phyloP scores from a whole-genome alignment of 2,797 vertebrate genomes.

The Melanotaenia maccullochi region DNA sequence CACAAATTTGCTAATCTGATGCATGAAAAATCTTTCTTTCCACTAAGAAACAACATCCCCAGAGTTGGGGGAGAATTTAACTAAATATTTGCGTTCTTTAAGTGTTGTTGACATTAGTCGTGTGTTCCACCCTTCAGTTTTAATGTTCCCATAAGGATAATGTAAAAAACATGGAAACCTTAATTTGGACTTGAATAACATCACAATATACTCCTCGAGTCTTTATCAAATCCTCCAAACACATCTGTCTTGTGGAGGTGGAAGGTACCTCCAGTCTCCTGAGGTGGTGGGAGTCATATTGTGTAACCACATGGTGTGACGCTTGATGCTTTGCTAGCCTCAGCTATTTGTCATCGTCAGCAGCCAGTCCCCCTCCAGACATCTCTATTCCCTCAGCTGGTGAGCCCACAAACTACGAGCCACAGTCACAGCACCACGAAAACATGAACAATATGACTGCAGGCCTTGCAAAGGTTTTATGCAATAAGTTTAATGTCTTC shows the following conservation, averaged over 20 bases:
- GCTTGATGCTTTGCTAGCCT: constrained; percentile 52
- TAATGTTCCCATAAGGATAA: neutral
- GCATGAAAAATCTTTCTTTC: too few relatives aligned
- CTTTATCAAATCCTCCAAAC: constrained; percentile 27
- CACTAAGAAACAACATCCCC: too few relatives aligned
- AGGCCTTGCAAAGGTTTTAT: constrained; percentile 15
- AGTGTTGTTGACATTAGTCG: neutral
- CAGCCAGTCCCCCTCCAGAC: constrained; percentile 48
- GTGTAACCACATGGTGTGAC: constrained; percentile 53
- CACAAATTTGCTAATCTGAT: neutral
- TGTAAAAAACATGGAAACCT: neutral
- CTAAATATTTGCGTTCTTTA: neutral
- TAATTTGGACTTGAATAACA: constrained; percentile 25
- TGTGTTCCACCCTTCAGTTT: neutral
- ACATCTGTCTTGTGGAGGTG: constrained; percentile 27
- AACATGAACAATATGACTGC: constrained; percentile 26
- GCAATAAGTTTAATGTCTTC: constrained; percentile 26
- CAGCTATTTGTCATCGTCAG: constrained; percentile 68
- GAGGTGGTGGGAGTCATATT: constrained; percentile 56
- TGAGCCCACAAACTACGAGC: constrained; percentile 27
- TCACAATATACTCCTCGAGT: constrained; percentile 17
- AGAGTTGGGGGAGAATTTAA: too few relatives aligned
- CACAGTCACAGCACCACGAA: constrained; percentile 23
- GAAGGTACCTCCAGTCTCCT: constrained; percentile 46
- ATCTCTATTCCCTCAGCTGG: constrained; percentile 44